Base-by-base conservation (phyloP, 2,797 vertebrate species). In the Bradypodion pumilum region DNA sequence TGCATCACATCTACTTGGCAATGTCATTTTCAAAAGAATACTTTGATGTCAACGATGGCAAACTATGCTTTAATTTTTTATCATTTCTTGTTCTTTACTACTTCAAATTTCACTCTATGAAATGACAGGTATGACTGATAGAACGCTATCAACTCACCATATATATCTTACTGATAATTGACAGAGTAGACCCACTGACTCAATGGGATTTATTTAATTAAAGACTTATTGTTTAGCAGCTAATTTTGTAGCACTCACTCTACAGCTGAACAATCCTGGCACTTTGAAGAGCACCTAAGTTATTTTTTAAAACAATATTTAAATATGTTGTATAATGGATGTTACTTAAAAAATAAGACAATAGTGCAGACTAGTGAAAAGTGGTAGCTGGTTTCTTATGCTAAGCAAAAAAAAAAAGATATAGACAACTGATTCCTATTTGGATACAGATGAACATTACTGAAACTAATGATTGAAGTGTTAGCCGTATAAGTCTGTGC, bases 231-330 rank as follows among this genome's bases (percentile, higher is more conserved):
- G 5, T 12, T 49, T 49, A 49, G 46, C 13, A 49, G 7, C 49
- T 49, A 49, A 49, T 49, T 85, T 52, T 75, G 15, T 49, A 69
- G 29, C 23, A 19, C 56, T 73, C 56, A n/a, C n/a, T n/a, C n/a
- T 62, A 16, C 8, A 81, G 40, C 23, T 27, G 46, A 59, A 56
- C 29, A n/a, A 52, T 75, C 37, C 9, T 81, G 25, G 52, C 52
- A 70, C 69, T 81, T 81, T 72, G 37, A 42, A 29, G 32, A n/a
- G 29, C 37, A 56, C 25, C 5, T 44, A 35, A 35, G 40, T 63
- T 78, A 23, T 49, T 42, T n/a, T 21, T 79, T 59, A 23, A 60
- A 46, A n/a, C 78, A 81, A 49, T 27, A 44, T 80, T 85, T 81
- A 76, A 62, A 16, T 21, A 69, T 81, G 73, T 42, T 83, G 46